Percentiles rank a stretch among this genome's conserved stretches.
Evolutionary conservation across 2,113 vertebrate species (phyloP).

Genomic region (Nyctereutes procyonoides): DNA sequence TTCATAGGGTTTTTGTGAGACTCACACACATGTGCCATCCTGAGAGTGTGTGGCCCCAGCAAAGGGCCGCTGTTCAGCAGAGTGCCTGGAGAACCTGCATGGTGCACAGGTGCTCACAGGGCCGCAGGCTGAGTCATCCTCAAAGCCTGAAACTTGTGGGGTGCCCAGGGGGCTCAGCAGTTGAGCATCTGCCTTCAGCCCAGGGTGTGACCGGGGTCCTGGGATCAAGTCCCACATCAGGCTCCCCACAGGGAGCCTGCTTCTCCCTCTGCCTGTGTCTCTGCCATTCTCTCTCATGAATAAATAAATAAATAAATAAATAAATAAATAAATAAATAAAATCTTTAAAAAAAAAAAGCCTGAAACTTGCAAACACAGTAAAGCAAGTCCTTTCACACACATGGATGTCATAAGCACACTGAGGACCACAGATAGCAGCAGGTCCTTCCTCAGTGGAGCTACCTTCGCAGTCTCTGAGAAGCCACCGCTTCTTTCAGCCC

Average conservation of each 20-base stretch:
- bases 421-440: background rate
- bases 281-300: too few relatives aligned
- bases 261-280: too few relatives aligned
- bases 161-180: too few relatives aligned
- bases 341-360: too few relatives aligned
- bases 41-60: background rate
- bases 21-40: background rate
- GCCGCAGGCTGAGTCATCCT: background rate
- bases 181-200: too few relatives aligned
- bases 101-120: rapidly evolving
- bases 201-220: too few relatives aligned
- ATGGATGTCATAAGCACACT: too few relatives aligned
- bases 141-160: too few relatives aligned
- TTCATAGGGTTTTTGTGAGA: background rate
- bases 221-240: too few relatives aligned
- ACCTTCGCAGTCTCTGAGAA: background rate
- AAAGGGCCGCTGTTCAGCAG: rapidly evolving
- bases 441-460: background rate
- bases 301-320: too few relatives aligned
- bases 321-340: too few relatives aligned
- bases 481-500: background rate
- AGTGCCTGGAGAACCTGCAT: background rate
- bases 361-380: background rate
- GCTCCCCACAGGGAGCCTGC: too few relatives aligned
- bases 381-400: background rate